Evolutionary conservation across 1,140 invertebrate species (phyloP), one percentile per base, ranked within the genome.

Genomic region (Eueides isabella): DNA sequence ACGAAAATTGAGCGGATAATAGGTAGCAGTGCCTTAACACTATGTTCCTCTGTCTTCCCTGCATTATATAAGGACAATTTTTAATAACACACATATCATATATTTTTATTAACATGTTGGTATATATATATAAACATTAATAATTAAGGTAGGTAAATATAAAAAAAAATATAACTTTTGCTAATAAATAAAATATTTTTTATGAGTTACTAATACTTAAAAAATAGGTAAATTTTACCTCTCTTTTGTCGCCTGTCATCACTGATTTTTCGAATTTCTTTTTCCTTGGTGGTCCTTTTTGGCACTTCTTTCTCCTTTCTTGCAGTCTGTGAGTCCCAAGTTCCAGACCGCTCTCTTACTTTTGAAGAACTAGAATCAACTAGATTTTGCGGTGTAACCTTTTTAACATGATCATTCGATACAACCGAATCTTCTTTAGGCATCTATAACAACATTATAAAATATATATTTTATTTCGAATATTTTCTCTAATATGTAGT

Each of bases 251-350:
- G 79, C 67, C 89, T 87, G 9, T 93, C 90, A 31, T 93, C 93
- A 38, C 87, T 92, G 35, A 68, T 91, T 78, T 80, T 90, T 75
- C 82, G 82, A 33, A 86, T 75, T 63, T 91, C 86, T 74, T 88
- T 86, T 30, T 87, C 79, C 67, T 86, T 79, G 55, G 16, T 31
- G 23, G 69, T 78, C 75, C 84, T 92, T 71, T 85, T 91, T n/a
- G 63, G 44, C 2, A 67, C 41, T 73, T 88, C 87, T 85, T 92
- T 82, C 67, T 85, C 83, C 81, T 92, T 89, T 38, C 86, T 82
- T 0, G 79, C 61, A 19, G 92, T 93, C 70, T 95, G 94, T 2
- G 95, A 94, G 2, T 95, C 93, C 95, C 95, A 96, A 3, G 95
- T 96, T 26, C 95, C 95, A 83, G 91, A 92, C 62, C 94, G 91